A percentile compares a stretch with the other conserved stretches of the same genome.
phyloP scores from a whole-genome alignment of 2,113 vertebrate genomes.

The Gymnarchus niloticus region DNA sequence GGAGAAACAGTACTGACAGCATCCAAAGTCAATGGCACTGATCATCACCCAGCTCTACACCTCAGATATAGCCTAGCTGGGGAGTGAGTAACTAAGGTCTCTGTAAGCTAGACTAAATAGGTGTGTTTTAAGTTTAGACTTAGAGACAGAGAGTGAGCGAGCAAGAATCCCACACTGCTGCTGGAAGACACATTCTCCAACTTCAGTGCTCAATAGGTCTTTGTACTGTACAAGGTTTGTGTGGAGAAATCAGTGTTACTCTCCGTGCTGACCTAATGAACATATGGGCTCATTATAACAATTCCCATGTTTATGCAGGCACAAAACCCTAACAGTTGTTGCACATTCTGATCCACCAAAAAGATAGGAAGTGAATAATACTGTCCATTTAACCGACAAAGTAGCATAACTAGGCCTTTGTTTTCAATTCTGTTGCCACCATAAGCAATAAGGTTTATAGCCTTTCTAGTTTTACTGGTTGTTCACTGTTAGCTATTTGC shows the following conservation, averaged over 20 bases:
- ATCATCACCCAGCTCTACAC: too few relatives aligned
- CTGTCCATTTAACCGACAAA: constrained; percentile 22
- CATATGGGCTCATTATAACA: constrained; percentile 21
- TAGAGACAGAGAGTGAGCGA: too few relatives aligned
- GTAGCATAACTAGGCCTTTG: constrained; percentile 11
- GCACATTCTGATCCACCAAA: constrained; percentile 27
- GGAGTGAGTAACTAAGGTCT: too few relatives aligned
- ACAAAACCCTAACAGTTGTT: constrained; percentile 25
- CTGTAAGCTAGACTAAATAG: too few relatives aligned
- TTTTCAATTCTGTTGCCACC: constrained; percentile 16
- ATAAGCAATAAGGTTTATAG: constrained; percentile 28
- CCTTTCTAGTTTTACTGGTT: background rate
- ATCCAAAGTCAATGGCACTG: too few relatives aligned
- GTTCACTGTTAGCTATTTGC: background rate
- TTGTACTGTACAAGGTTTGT: constrained; percentile 1
- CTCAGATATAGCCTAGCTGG: too few relatives aligned
- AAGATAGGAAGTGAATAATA: constrained; percentile 20
- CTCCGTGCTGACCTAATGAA: constrained; percentile 17
- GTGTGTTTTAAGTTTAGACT: too few relatives aligned
- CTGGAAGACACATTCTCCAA: too few relatives aligned
- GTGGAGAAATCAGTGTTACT: constrained; percentile 11
- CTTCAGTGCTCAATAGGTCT: constrained; percentile 25
- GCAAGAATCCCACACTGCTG: too few relatives aligned
- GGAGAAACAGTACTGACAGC: too few relatives aligned
- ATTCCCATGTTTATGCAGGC: constrained; percentile 27